Evolutionary conservation across 2,888 invertebrate genomes (phyloP).

Genomic region (Drosophila prostipennis): DNA sequence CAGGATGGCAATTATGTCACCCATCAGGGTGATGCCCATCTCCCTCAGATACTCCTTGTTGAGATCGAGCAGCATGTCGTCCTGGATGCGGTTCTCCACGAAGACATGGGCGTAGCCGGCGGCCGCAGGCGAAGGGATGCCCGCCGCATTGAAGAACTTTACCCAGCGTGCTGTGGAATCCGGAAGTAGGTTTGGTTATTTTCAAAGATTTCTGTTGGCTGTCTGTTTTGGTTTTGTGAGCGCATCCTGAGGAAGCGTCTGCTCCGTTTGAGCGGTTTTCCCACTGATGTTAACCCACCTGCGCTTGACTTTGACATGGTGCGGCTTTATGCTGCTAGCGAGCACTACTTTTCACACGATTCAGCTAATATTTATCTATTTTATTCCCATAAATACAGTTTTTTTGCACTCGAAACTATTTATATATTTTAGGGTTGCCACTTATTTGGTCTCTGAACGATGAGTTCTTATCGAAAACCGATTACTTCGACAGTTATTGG

Average conservation of each 20-base stretch:
- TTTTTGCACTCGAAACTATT: constrained; percentile 30
- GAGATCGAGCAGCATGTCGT: constrained; percentile 93
- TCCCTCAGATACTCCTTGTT: constrained; percentile 94
- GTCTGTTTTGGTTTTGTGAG: constrained; percentile 1
- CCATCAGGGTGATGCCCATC: constrained; percentile 93
- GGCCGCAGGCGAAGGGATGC: constrained; percentile 90
- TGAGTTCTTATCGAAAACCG: not conserved
- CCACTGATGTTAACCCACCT: constrained; percentile 53
- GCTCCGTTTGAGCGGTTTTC: not conserved
- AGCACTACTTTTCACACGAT: not conserved
- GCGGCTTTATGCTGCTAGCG: not conserved
- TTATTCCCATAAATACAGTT: constrained; percentile 17
- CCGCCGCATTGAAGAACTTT: constrained; percentile 93
- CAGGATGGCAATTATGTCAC: constrained; percentile 89
- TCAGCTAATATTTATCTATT: not conserved
- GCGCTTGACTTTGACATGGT: constrained; percentile 76
- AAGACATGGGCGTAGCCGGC: constrained; percentile 94
- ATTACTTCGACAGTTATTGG: not conserved
- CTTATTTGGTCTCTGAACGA: not conserved
- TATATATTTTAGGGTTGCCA: constrained; percentile 22
- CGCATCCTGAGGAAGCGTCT: constrained; percentile 11
- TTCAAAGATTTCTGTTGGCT: not conserved
- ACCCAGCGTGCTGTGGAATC: constrained; percentile 87
- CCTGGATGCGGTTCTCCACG: constrained; percentile 93
- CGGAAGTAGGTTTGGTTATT: not conserved